These are phyloP conservation scores for Hemibagrus wyckioides DNA, from an alignment of 2,113 vertebrate species.

Conservation along the genomic window DNA sequence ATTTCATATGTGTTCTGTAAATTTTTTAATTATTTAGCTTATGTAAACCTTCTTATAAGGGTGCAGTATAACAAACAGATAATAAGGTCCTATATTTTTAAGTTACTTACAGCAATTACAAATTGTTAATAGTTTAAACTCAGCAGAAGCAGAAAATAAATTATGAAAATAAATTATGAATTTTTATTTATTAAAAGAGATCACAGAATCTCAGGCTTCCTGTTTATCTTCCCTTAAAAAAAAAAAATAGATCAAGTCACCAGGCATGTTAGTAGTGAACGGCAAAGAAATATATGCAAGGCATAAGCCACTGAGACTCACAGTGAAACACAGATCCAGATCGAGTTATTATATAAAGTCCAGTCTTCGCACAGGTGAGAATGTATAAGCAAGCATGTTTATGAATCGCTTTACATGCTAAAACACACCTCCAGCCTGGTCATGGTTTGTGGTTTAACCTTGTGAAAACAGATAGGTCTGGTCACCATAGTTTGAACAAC, in stretches of 20 bases:
- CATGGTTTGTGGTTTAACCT: neutral
- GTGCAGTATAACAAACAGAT: neutral
- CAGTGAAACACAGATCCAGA: neutral
- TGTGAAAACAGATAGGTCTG: neutral
- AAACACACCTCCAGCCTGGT: neutral
- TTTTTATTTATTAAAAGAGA: neutral
- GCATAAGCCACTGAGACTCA: neutral
- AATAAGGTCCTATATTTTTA: neutral
- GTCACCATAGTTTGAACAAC: neutral
- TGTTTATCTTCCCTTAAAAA: neutral
- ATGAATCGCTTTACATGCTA: neutral
- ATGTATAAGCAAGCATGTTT: neutral
- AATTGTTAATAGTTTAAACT: neutral
- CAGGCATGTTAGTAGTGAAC: neutral
- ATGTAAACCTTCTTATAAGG: neutral
- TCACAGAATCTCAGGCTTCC: neutral
- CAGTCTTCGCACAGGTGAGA: neutral
- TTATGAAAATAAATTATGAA: neutral
- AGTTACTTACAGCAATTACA: neutral
- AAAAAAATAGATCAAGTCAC: neutral
- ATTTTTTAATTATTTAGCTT: no score
- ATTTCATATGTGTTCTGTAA: neutral
- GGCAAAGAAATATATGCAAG: neutral
- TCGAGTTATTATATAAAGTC: neutral
- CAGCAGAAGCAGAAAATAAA: neutral